Evolutionary conservation across 2,113 vertebrate species (phyloP).

Genomic region (Oostethus manadensis): DNA sequence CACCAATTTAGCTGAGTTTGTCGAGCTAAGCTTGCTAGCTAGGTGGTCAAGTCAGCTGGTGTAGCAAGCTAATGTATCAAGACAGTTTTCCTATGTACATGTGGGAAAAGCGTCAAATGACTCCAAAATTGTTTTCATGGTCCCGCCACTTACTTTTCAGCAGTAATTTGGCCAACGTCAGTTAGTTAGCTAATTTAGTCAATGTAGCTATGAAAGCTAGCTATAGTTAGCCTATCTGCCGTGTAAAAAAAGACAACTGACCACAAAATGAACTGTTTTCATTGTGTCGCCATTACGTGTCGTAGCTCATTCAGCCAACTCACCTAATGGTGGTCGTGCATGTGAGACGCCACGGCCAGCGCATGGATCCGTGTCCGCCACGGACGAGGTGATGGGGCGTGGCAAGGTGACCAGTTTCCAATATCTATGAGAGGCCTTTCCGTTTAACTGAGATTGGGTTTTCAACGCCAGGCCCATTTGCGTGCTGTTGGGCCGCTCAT

Average conservation of each 20-base stretch:
- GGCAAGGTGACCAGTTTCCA: conserved; percentile 63
- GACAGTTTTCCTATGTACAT: not conserved
- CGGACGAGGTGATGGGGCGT: conserved; percentile 42
- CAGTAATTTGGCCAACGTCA: no score
- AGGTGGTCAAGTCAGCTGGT: no score
- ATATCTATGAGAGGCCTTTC: conserved; percentile 66
- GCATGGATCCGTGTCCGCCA: conserved; percentile 29
- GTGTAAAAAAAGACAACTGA: no score
- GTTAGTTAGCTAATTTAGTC: no score
- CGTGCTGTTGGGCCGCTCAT: conserved; percentile 50
- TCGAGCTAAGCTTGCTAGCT: no score
- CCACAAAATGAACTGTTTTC: conserved; percentile 15
- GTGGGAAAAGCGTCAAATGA: not conserved
- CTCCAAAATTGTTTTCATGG: conserved; percentile 29
- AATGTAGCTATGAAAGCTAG: no score
- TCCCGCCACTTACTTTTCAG: no score
- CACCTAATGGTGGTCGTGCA: conserved; percentile 24
- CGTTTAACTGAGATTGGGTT: conserved; percentile 66
- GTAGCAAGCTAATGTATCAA: no score
- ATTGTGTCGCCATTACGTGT: conserved; percentile 29
- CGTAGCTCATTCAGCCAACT: conserved; percentile 41
- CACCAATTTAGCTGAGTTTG: no score
- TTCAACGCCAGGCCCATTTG: conserved; percentile 54
- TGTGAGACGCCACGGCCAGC: not conserved
- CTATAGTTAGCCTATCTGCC: no score